Conservation (phyloP, 2,113 vertebrate genomes). For the Mesembrinibis cayennensis region DNA sequence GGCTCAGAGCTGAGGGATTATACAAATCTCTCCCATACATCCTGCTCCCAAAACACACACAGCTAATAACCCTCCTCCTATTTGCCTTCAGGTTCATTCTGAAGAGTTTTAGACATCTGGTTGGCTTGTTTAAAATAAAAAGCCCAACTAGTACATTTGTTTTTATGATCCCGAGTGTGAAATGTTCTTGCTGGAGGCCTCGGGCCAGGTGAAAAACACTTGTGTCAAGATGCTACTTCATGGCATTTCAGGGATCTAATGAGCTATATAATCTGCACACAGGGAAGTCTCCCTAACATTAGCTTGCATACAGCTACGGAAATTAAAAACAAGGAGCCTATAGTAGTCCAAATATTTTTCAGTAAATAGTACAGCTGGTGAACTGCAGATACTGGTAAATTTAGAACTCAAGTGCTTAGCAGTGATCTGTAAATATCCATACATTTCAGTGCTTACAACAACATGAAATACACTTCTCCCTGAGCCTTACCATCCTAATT, state of each 20-base stretch:
- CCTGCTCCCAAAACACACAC: slow-evolving; percentile 26
- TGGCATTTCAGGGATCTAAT: background rate
- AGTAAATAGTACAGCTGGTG: slow-evolving; percentile 30
- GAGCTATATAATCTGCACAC: background rate
- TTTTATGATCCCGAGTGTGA: slow-evolving; percentile 14
- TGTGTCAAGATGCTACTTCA: background rate
- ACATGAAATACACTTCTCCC: background rate
- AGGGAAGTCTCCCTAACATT: background rate
- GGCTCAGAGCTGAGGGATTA: background rate
- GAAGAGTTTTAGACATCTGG: slow-evolving; percentile 12
- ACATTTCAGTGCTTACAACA: background rate
- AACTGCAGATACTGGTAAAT: slow-evolving; percentile 23
- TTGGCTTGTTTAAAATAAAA: slow-evolving; percentile 14
- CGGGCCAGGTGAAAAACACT: slow-evolving; percentile 21
- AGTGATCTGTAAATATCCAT: slow-evolving; percentile 5
- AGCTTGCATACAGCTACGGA: background rate
- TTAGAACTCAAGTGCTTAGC: background rate
- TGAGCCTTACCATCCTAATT: background rate
- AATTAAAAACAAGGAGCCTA: background rate
- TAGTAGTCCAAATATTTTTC: background rate
- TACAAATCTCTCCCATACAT: slow-evolving; percentile 9
- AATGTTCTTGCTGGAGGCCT: background rate
- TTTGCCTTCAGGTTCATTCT: slow-evolving; percentile 21
- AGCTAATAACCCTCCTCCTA: slow-evolving; percentile 32
- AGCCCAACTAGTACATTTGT: background rate